These are phyloP conservation scores for Dicrurus megarhynchus DNA, from an alignment of 2,113 vertebrate species.

Conservation along the genomic window DNA sequence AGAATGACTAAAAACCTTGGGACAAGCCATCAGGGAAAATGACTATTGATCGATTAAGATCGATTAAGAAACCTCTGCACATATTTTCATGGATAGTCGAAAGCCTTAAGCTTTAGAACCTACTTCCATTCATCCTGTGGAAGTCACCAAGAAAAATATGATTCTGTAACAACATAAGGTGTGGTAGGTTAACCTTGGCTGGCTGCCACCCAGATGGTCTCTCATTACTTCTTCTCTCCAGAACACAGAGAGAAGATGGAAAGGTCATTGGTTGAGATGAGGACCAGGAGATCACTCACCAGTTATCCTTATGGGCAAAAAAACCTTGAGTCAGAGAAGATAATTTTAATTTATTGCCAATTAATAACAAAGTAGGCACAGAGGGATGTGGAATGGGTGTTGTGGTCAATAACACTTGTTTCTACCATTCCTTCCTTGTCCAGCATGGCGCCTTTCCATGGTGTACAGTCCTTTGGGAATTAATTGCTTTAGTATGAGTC, in stretches of 20 bases:
- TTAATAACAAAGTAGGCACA: neutral
- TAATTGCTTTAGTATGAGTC: accelerated
- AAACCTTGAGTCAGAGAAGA: accelerated
- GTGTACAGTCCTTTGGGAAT: neutral
- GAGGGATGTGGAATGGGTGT: accelerated
- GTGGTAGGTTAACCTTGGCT: neutral
- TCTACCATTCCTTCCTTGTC: neutral
- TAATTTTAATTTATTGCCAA: neutral
- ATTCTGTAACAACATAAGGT: neutral
- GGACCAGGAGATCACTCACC: neutral
- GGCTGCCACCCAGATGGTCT: neutral
- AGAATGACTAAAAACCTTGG: neutral
- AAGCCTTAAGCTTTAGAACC: neutral
- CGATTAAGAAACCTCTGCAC: neutral
- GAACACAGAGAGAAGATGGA: neutral
- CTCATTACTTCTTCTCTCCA: neutral
- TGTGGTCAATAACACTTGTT: neutral
- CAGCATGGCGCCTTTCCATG: neutral
- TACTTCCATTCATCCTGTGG: neutral
- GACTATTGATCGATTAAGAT: neutral
- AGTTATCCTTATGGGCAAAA: neutral
- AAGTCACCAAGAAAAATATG: neutral
- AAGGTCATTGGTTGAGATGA: neutral
- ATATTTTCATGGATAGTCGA: neutral
- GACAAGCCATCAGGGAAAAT: neutral